Conservation (phyloP, 1,140 invertebrate genomes). For the Oreohelix idahoensis region DNA sequence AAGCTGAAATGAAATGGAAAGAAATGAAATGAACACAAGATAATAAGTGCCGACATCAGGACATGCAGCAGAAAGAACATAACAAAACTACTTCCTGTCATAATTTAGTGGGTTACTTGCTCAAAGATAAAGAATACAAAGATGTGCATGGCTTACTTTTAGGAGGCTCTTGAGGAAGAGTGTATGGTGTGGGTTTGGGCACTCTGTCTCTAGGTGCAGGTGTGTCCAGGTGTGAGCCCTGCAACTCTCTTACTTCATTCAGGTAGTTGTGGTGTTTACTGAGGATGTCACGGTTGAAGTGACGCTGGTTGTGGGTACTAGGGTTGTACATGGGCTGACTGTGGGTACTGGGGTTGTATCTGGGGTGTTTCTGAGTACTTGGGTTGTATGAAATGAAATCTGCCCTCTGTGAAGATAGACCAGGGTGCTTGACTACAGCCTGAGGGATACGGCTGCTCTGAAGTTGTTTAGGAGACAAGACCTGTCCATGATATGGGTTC, state of each 20-base stretch:
- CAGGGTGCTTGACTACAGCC: not conserved
- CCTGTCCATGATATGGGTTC: not conserved
- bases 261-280: constrained; percentile 34
- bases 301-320: not conserved
- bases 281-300: not conserved
- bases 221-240: constrained; percentile 48
- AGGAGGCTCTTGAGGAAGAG: constrained; percentile 20
- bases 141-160: constrained; percentile 33
- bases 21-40: no score
- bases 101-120: no score
- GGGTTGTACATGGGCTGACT: not conserved
- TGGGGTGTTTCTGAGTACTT: not conserved
- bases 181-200: constrained; percentile 49
- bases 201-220: constrained; percentile 50
- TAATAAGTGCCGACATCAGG: no score
- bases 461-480: not conserved
- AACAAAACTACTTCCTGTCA: no score
- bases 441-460: not conserved
- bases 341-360: not conserved
- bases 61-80: no score
- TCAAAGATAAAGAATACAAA: not conserved
- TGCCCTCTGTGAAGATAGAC: not conserved
- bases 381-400: not conserved
- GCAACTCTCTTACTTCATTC: constrained; percentile 34
- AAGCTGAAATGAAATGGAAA: no score